Evolutionary conservation across 2,888 invertebrate genomes (phyloP), one percentile per base, ranked within the genome.

Genomic region (Eristalis pertinax): DNA sequence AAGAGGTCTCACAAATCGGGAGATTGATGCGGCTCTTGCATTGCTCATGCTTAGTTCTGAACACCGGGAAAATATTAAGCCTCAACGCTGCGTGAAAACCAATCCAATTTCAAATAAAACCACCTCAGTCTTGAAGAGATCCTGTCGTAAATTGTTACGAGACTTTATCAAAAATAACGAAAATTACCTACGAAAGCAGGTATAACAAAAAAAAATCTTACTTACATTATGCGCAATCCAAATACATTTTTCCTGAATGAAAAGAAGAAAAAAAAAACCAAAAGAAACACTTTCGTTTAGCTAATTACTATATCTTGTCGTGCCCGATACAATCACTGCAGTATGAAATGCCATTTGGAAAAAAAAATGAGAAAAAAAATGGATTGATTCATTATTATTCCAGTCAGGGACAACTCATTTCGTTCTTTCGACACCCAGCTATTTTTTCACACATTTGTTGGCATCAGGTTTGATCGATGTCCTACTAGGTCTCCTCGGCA

Each of bases 141-240:
- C 91, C 13, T 90, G 91, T 58, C 84, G 90, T 60, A 90, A 90
- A 15, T 90, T 91, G 89, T 90, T 91, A n/a, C 89, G 90, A 1
- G 90, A 91, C 13, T 91, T 91, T 24, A 78, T 91, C 7, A 41
- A 19, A 70, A 8, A 62, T 2, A 63, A 73, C 11, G 32, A n/a
- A 50, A 32, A 43, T 67, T 43, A 43, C 50, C 50, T 50, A 50
- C 50, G 50, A 50, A 50, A 50, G n/a, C n/a, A n/a, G 5, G 8
- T 8, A 8, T 50, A 50, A 50, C 13, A 38, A 38, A 13, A 11
- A 11, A 38, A 50, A 4, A 5, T n/a, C n/a, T n/a, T 43, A 43
- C 15, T 2, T 15, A 43, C n/a, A 43, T 50, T 1, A n/a, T n/a
- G n/a, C 50, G n/a, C 11, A 38, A 50, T 8, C 50, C 7, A 50